Evolutionary conservation across 1,140 invertebrate genomes (phyloP).

Genomic region (Lutraria rhynchaena): DNA sequence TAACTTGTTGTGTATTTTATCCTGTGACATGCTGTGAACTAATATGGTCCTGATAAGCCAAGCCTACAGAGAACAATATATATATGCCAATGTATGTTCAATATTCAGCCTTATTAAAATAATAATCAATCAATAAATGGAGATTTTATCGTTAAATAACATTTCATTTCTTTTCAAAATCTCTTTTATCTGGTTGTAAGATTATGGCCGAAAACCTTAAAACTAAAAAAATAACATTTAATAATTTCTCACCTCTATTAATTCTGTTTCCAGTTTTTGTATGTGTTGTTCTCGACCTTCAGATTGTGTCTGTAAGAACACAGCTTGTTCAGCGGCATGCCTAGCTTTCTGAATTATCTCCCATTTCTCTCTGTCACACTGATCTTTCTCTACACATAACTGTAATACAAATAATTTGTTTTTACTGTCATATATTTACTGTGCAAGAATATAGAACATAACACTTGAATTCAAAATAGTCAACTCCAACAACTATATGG

Average conservation of each 20-base stretch:
- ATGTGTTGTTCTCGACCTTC: slow-evolving; percentile 93
- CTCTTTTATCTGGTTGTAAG: background rate
- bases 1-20: too few relatives aligned
- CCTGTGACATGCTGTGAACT: too few relatives aligned
- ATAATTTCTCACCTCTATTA: slow-evolving; percentile 86
- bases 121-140: background rate
- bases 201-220: too few relatives aligned
- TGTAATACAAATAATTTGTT: slow-evolving; percentile 77
- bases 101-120: too few relatives aligned
- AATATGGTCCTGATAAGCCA: too few relatives aligned
- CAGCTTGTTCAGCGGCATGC: slow-evolving; percentile 93
- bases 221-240: too few relatives aligned
- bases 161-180: background rate
- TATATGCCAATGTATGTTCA: too few relatives aligned
- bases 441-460: too few relatives aligned
- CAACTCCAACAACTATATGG: too few relatives aligned
- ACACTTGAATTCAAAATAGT: too few relatives aligned
- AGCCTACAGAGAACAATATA: too few relatives aligned
- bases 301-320: slow-evolving; percentile 92
- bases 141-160: background rate
- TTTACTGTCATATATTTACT: too few relatives aligned
- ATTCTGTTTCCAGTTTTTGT: slow-evolving; percentile 91
- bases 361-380: slow-evolving; percentile 93
- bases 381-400: slow-evolving; percentile 90
- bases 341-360: slow-evolving; percentile 92